Evolutionary conservation across 1,140 invertebrate species (phyloP).

Genomic region (Drosophila aff.): DNA sequence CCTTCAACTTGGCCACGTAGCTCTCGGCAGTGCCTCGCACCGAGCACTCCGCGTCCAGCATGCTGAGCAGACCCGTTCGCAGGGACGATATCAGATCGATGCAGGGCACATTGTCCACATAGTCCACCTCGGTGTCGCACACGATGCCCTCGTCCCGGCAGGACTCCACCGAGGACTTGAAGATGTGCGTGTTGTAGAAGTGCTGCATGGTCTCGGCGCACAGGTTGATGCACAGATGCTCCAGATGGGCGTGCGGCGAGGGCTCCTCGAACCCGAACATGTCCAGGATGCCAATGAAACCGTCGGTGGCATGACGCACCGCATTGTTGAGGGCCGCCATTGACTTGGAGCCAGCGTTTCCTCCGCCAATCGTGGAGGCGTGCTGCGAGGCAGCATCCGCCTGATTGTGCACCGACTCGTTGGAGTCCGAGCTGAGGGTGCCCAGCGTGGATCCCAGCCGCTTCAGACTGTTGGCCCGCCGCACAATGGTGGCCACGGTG

Average conservation of each 20-base stretch:
- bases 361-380: slow-evolving; percentile 93
- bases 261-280: slow-evolving; percentile 98
- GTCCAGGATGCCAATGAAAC: slow-evolving; percentile 97
- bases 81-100: slow-evolving; percentile 97
- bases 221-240: slow-evolving; percentile 97
- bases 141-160: slow-evolving; percentile 96
- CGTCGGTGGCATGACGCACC: slow-evolving; percentile 96
- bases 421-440: slow-evolving; percentile 95
- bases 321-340: slow-evolving; percentile 97
- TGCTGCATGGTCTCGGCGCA: slow-evolving; percentile 99
- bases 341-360: slow-evolving; percentile 93
- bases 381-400: slow-evolving; percentile 94
- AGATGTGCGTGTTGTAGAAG: slow-evolving; percentile 98
- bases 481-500: slow-evolving; percentile 97
- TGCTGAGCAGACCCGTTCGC: slow-evolving; percentile 95
- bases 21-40: slow-evolving; percentile 94
- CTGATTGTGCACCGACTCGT: slow-evolving; percentile 96
- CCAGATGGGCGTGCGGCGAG: slow-evolving; percentile 92
- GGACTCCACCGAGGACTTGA: slow-evolving; percentile 97
- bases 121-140: slow-evolving; percentile 96
- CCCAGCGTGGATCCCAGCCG: slow-evolving; percentile 94
- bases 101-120: slow-evolving; percentile 97
- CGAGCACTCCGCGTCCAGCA: slow-evolving; percentile 97
- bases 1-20: slow-evolving; percentile 94
- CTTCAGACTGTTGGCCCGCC: slow-evolving; percentile 96